phyloP scores from a whole-genome alignment of 2,113 vertebrate genomes.

The Eulemur macaco region DNA sequence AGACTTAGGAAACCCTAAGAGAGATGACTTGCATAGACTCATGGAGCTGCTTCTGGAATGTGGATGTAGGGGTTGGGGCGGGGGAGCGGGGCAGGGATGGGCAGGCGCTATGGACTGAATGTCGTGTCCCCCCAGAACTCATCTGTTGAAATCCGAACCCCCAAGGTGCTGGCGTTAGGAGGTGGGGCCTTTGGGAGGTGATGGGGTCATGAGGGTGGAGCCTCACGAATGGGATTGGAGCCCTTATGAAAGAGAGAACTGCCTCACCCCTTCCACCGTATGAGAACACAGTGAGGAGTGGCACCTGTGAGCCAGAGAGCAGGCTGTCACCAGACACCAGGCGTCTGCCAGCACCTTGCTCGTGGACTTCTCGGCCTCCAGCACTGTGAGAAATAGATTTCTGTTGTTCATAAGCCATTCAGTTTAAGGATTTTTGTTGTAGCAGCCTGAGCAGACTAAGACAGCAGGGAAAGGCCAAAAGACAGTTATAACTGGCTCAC shows the following conservation, averaged over 20 bases:
- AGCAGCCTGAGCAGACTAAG: not conserved
- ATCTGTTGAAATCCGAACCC: not conserved
- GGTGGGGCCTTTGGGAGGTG: not conserved
- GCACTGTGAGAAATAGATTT: not conserved
- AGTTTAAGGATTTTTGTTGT: not conserved
- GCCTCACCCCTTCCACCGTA: no score
- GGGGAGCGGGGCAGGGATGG: no score
- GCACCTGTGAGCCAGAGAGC: not conserved
- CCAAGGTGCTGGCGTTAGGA: not conserved
- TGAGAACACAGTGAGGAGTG: not conserved
- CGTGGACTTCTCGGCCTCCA: not conserved
- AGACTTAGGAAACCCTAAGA: not conserved
- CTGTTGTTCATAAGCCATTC: not conserved
- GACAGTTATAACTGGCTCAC: not conserved
- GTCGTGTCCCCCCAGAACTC: not conserved
- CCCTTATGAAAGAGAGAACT: not conserved
- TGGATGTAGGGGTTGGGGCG: not conserved
- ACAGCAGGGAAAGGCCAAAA: not conserved
- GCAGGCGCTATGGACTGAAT: not conserved
- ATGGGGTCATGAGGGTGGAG: no score
- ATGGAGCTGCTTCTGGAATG: not conserved
- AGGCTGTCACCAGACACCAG: not conserved
- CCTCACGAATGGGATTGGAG: not conserved
- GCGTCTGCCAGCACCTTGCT: not conserved
- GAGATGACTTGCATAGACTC: not conserved